Conservation (phyloP, 2,797 vertebrate species). For the Gallinago solitaria region DNA sequence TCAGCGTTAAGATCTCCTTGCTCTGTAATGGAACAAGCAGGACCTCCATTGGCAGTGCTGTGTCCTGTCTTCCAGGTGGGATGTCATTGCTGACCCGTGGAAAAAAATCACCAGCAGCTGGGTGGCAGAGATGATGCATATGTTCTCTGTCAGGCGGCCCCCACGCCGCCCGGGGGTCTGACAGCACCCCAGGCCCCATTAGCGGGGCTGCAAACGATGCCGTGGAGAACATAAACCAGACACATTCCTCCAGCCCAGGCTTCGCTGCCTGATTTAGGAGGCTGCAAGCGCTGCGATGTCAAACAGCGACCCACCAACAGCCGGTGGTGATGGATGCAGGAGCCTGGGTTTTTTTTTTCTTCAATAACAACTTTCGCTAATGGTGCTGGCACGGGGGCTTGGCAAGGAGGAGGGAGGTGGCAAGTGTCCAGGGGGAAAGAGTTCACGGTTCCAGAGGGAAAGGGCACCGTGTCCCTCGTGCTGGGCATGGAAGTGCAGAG, state of each 20-base stretch:
- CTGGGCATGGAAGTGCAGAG: background rate
- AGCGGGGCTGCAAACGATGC: background rate
- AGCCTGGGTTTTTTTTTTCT: background rate
- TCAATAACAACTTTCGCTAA: slow-evolving; percentile 19
- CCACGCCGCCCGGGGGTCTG: background rate
- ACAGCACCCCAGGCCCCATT: background rate
- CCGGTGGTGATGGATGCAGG: background rate
- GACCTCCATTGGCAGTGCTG: background rate
- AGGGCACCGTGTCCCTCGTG: background rate
- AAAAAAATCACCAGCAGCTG: background rate
- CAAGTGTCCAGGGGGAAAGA: slow-evolving; percentile 12
- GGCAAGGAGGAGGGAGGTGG: background rate
- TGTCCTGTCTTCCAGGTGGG: background rate
- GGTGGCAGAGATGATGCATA: no score
- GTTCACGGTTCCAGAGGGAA: background rate
- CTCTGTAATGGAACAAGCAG: background rate
- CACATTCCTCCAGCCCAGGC: background rate
- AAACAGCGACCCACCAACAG: background rate
- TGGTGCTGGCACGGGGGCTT: background rate
- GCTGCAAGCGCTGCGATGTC: background rate
- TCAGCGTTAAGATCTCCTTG: fast-evolving
- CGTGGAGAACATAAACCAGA: background rate
- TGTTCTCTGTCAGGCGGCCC: background rate
- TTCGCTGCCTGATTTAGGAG: background rate
- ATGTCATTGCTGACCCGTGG: background rate